Evolutionary conservation across 2,113 vertebrate species (phyloP), one percentile per base, ranked within the genome.

Genomic region (Alligator sinensis): DNA sequence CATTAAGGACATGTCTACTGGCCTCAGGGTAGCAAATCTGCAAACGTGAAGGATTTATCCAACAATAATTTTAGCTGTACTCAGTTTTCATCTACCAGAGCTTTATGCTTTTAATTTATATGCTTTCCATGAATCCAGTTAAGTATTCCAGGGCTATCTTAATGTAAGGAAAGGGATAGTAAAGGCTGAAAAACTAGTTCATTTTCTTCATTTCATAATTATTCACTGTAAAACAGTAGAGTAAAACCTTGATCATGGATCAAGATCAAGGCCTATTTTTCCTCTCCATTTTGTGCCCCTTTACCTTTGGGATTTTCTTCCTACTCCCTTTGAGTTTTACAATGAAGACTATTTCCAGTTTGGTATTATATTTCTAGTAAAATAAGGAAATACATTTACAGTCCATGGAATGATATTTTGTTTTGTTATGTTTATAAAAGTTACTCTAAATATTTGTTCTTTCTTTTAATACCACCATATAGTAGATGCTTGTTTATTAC

Each of bases 391-490:
- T 81, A 85, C 94, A 93, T 93, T 95, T 84, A 22, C 38, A 66
- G 86, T 84, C 24, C 83, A 86, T 93, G 95, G 82, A 93, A 92
- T 93, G 95, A 94, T 86, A 96, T 94, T 89, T 94, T 95, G 3
- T 80, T 60, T 88, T 93, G 47, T 59, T 91, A 30, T 84, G 27
- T 95, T 96, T 94, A 90, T 95, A 89, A 60, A 91, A 72, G 47
- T 78, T 91, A 24, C 54, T 86, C 57, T 81, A 91, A 95, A 60
- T 27, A 75, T 6, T 22, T 87, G 84, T 92, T 91, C 14, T 58
- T 93, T 34, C 34, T 34, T 34, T 34, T 34, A 34, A 34, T 34
- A 34, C 34, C 34, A 34, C 34, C 34, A 34, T 34, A 34, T 21
- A 47, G 22, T 4, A 57, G 83, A 17, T 84, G n/a, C 17, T 3